These are phyloP conservation scores for Pseudorhombus dupliciocellatus DNA, from an alignment of 2,113 vertebrate species.

Conservation along the genomic window DNA sequence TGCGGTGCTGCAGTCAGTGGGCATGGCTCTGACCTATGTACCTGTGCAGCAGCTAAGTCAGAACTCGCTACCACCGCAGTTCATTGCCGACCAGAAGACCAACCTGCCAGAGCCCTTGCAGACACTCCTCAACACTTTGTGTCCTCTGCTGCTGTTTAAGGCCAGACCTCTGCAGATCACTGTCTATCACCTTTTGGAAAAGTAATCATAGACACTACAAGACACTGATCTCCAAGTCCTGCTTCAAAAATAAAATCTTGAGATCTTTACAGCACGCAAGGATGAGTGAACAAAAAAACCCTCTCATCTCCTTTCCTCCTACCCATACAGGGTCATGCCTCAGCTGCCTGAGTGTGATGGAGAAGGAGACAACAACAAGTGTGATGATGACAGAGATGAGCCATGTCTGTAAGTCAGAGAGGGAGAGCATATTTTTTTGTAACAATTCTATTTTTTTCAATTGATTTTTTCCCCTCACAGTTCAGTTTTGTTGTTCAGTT, in stretches of 20 bases:
- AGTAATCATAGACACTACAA: conserved; percentile 77
- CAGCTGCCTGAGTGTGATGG: conserved; percentile 91
- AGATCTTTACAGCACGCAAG: background rate
- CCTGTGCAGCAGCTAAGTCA: conserved; percentile 87
- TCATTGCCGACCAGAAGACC: conserved; percentile 88
- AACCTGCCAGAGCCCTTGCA: conserved; percentile 90
- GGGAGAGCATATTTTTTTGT: background rate
- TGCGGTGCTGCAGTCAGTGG: conserved; percentile 85
- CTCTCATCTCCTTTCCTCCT: background rate
- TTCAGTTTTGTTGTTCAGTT: conserved; percentile 74
- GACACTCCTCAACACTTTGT: conserved; percentile 90
- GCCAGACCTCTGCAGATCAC: conserved; percentile 90
- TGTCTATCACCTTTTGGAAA: conserved; percentile 88
- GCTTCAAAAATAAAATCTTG: background rate
- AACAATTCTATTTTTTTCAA: background rate
- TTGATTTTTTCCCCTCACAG: background rate
- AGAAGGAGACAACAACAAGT: conserved; percentile 85
- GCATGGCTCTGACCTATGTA: conserved; percentile 85
- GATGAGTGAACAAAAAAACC: background rate
- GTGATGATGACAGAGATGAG: conserved; percentile 91
- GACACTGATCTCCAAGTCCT: background rate
- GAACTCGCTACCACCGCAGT: conserved; percentile 86
- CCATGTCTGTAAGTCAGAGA: conserved; percentile 85
- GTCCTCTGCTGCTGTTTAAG: conserved; percentile 88
- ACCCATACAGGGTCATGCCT: conserved; percentile 87